Conservation (phyloP, 1,140 invertebrate species). For the Drepana arcuata region DNA sequence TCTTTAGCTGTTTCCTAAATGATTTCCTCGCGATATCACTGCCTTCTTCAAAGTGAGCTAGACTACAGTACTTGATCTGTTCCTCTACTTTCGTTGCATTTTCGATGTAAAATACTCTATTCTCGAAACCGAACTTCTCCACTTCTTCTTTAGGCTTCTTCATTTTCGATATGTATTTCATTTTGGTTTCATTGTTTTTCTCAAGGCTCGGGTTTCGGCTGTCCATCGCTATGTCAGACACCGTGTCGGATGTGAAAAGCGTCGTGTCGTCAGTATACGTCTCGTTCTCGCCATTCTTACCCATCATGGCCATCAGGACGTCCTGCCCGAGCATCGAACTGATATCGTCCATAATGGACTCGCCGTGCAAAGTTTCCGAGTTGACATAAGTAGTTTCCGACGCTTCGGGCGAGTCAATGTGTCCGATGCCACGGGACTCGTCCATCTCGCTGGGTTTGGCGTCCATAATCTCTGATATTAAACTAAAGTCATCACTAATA, state of each 20-base stretch:
- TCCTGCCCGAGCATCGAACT: slow-evolving; percentile 81
- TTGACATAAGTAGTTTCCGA: slow-evolving; percentile 79
- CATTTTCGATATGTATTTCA: slow-evolving; percentile 65
- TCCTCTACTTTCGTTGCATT: slow-evolving; percentile 71
- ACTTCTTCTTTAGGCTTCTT: slow-evolving; percentile 61
- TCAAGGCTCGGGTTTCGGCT: slow-evolving; percentile 66
- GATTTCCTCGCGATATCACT: slow-evolving; percentile 85
- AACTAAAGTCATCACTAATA: slow-evolving; percentile 79
- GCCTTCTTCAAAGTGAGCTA: slow-evolving; percentile 84
- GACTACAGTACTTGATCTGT: slow-evolving; percentile 78
- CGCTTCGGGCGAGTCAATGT: slow-evolving; percentile 86
- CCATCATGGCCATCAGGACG: slow-evolving; percentile 76
- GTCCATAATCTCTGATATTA: slow-evolving; percentile 77
- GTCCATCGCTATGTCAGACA: slow-evolving; percentile 66
- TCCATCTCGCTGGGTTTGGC: slow-evolving; percentile 70
- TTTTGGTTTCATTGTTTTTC: slow-evolving; percentile 57
- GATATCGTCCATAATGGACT: slow-evolving; percentile 83
- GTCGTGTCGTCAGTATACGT: slow-evolving; percentile 79
- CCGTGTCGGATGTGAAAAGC: slow-evolving; percentile 74
- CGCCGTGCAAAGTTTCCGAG: slow-evolving; percentile 79
- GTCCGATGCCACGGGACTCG: slow-evolving; percentile 75
- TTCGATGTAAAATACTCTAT: slow-evolving; percentile 76
- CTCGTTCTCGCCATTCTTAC: slow-evolving; percentile 76
- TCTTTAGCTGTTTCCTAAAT: slow-evolving; percentile 74
- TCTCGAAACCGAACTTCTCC: slow-evolving; percentile 78